Conservation (phyloP, 2,113 vertebrate genomes). For the Sarotherodon lohbergeri region DNA sequence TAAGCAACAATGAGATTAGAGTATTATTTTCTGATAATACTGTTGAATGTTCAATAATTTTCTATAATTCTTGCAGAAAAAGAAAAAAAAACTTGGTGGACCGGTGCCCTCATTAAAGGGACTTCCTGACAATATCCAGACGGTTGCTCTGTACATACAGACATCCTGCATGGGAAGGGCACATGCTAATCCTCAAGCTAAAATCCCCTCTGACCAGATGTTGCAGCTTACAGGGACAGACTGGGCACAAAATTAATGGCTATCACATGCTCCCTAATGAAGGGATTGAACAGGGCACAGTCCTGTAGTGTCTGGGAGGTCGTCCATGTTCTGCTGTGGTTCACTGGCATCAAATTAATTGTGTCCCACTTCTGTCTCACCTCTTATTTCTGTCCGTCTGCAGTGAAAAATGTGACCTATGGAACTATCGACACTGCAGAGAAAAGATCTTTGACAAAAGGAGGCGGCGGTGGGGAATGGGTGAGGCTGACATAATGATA, state of each 20-base stretch:
- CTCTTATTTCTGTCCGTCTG: not conserved
- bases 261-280: conserved; percentile 48
- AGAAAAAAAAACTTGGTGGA: not conserved
- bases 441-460: not conserved
- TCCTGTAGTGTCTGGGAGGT: conserved; percentile 12
- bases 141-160: conserved; percentile 49
- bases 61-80: not conserved
- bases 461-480: not conserved
- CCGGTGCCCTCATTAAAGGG: not conserved
- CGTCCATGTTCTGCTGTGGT: not conserved
- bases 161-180: conserved; percentile 32
- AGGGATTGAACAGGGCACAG: conserved; percentile 3
- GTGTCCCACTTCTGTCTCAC: conserved; percentile 6
- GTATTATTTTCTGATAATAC: not conserved
- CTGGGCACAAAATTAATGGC: conserved; percentile 14
- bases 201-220: conserved; percentile 62
- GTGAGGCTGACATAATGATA: not conserved
- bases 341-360: conserved; percentile 27
- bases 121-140: conserved; percentile 38
- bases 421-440: not conserved
- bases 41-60: not conserved
- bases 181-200: conserved; percentile 46
- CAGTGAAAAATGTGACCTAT: not conserved
- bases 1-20: not conserved
- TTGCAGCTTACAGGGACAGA: conserved; percentile 49